phyloP scores from a whole-genome alignment of 2,113 vertebrate genomes.

The Hydropotes inermis region DNA sequence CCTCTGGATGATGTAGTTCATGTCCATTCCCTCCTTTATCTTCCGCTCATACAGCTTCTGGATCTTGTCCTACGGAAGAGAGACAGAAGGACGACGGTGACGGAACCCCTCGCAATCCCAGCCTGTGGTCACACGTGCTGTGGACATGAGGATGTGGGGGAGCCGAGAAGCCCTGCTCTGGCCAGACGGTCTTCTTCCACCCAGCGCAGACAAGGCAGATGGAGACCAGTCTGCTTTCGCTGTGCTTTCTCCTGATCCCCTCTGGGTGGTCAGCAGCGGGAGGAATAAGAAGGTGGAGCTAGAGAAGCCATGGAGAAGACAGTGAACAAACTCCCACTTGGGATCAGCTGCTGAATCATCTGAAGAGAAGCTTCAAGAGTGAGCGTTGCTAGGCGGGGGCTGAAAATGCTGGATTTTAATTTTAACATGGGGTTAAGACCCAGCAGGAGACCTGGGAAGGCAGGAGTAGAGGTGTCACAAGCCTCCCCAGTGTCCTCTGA shows the following conservation, averaged over 20 bases:
- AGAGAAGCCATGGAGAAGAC: background rate
- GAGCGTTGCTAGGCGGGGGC: background rate
- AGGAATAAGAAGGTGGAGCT: background rate
- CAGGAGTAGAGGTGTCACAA: background rate
- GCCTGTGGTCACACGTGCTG: background rate
- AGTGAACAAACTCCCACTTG: background rate
- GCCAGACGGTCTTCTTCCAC: background rate
- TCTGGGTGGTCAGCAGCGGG: background rate
- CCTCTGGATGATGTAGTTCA: constrained; percentile 96
- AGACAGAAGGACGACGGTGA: background rate
- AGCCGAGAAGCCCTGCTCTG: accelerated
- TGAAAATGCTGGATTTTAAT: background rate
- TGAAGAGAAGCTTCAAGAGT: background rate
- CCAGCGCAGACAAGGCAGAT: background rate
- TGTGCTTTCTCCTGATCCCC: background rate
- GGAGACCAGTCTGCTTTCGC: background rate
- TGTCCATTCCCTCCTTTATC: constrained; percentile 95
- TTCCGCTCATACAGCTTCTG: constrained; percentile 95
- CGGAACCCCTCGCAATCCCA: background rate
- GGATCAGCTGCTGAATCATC: background rate
- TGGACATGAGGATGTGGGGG: background rate
- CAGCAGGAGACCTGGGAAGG: background rate
- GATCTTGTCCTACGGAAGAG: constrained; percentile 92
- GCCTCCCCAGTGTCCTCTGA: background rate
- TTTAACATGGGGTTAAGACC: background rate